Evolutionary conservation across 53 echinoderm and acorn worm genomes (phyloP), one percentile per base, ranked within the genome.

Genomic region (Pentamera pediparva): DNA sequence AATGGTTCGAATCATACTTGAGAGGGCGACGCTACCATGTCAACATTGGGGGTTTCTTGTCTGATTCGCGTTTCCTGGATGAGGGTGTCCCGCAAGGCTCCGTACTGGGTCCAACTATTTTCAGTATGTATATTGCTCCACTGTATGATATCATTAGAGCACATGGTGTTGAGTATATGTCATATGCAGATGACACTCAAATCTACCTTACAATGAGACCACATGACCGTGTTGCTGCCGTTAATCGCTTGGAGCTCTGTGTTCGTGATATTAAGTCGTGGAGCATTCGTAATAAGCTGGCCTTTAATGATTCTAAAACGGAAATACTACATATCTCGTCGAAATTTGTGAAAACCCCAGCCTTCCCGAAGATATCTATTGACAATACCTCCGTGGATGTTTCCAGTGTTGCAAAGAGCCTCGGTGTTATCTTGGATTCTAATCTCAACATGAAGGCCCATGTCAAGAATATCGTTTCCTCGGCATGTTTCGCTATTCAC

Each of bases 11-110:
- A 8, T 81, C 81, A 11, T 79, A 79, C 33, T 55, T 77, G 8
- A 24, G 0, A 32, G 35, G 53, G 12, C 45, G 65, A 64, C 12
- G 54, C 47, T 56, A 78, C 32, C 48, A 33, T 29, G 67, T 78
- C 15, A 35, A 45, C 37, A 51, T 78, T 3, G 38, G 45, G 25
- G 38, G 35, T 28, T 35, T 20, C 19, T 6, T 35, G 15, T 78
- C 79, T 29, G 21, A 30, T 48, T 32, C 2, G 17, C 1, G 48
- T 24, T 33, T 21, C 36, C 63, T 63, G 24, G 32, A 43, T 32
- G 32, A 63, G n/a, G 81, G 81, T 22, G 81, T 72, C 32, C 81
- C 81, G 32, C 81, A 80, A 34, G 81, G 81, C 34, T 80, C 74
- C 38, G 72, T 48, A 31, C 74, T 48, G 15, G 60, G 60, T 1